These are phyloP conservation scores for Ostrea edulis DNA, from an alignment of 1,140 invertebrate species.

Conservation along the genomic window DNA sequence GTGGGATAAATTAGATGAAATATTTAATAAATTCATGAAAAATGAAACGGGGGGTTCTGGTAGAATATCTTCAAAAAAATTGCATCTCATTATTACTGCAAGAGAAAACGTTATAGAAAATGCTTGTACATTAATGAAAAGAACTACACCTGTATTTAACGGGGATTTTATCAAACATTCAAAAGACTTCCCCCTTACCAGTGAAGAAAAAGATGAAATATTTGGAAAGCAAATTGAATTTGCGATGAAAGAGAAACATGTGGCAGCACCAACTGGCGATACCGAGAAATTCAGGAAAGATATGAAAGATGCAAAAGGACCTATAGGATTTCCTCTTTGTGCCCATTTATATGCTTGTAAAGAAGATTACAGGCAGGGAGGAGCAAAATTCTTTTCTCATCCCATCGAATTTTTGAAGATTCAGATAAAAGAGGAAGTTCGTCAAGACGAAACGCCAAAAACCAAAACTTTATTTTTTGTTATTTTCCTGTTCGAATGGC, in stretches of 20 bases:
- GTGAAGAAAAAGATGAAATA: neutral
- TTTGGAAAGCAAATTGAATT: slow-evolving; percentile 13
- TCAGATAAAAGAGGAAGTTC: neutral
- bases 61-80: no score
- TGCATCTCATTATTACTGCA: neutral
- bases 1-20: neutral
- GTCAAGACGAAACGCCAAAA: neutral
- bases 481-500: neutral
- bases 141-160: neutral
- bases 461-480: neutral
- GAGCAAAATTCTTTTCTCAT: neutral
- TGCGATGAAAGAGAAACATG: neutral
- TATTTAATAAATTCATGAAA: neutral
- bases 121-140: neutral
- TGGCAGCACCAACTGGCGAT: neutral
- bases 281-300: neutral
- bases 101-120: slow-evolving; percentile 1
- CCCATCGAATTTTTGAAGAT: slow-evolving; percentile 7
- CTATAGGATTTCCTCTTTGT: slow-evolving; percentile 6
- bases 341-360: neutral
- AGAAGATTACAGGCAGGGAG: neutral
- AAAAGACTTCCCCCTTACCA: neutral
- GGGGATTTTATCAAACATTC: neutral
- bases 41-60: neutral
- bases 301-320: neutral